Base-by-base conservation (phyloP, 2,113 vertebrate species). In the Nothobranchius kuhntae region DNA sequence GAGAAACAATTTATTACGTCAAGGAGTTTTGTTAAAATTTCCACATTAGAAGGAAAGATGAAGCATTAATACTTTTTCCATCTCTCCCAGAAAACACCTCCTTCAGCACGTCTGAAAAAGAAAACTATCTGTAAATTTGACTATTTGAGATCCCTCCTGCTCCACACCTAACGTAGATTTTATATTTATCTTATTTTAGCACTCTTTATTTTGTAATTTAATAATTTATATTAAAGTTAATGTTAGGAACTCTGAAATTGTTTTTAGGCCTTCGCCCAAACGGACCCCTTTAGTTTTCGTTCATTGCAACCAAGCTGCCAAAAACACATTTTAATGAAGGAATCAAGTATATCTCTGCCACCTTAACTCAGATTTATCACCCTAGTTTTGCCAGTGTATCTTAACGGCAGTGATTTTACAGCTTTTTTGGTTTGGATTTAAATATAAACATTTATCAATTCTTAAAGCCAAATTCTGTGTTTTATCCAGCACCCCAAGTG, bases 321-420 rank as follows among this genome's bases (percentile, higher is more conserved):
- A 58, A 76, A 57, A 73, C 58, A 61, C 2, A 2, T 52, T 69
- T 46, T 45, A 70, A 86, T 82, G 81, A 87, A 86, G 83, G 76
- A 82, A 17, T 65, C 6, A 36, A 42, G 48, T 26, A 9, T 54
- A 7, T 50, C 10, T 48, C 40, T 26, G 53, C 13, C 30, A 45
- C 55, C 13, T 63, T 51, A 51, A 44, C 47, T 57, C 0, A n/a
- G 12, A 17, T 17, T 21, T 15, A 1, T 15, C 7, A 14, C 21
- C 42, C 21, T 8, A 13, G 12, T 46, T 24, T 35, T 26, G 21
- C n/a, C n/a, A 3, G 2, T 3, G 8, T 17, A 0, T 17, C 47
- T 51, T 51, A 51, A 9, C n/a, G 21, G 2, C 48, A 51, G 48
- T 51, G n/a, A 17, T 21, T 51, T 40, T 7, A 40, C 38, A 40